These are phyloP conservation scores for Cephalopachus bancanus DNA, from an alignment of 2,797 vertebrate genomes.

Conservation along the genomic window DNA sequence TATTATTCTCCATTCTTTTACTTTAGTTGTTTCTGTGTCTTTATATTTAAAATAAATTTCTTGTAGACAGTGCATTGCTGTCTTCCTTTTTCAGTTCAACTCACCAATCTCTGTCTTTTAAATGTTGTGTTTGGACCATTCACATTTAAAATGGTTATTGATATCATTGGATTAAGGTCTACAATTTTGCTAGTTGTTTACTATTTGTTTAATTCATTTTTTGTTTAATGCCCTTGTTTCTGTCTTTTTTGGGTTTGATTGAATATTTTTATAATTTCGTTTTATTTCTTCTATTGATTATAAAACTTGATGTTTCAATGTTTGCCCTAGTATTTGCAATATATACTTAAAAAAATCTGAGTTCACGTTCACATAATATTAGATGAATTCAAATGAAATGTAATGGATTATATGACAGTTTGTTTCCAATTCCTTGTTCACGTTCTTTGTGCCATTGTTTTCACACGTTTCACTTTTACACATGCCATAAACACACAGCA, in stretches of 20 bases:
- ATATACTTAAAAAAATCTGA: too few relatives aligned
- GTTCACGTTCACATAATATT: background rate
- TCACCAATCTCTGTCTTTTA: background rate
- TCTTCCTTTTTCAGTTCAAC: background rate
- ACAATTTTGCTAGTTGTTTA: background rate
- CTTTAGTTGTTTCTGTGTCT: background rate
- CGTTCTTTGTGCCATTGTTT: fast-evolving
- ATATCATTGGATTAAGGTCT: background rate
- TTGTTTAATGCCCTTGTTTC: background rate
- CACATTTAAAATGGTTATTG: background rate
- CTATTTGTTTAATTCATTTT: background rate
- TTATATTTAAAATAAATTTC: background rate
- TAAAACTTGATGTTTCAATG: background rate
- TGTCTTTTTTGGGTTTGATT: background rate
- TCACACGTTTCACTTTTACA: fast-evolving
- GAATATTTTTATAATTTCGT: background rate
- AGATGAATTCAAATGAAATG: fast-evolving
- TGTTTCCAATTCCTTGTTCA: fast-evolving
- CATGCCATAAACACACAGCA: fast-evolving
- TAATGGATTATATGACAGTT: fast-evolving
- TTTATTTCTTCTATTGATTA: background rate
- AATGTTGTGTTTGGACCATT: background rate
- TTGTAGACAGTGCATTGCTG: fast-evolving
- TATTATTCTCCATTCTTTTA: fast-evolving
- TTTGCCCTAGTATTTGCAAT: background rate